These are phyloP conservation scores for Zosterops borbonicus DNA, from an alignment of 2,113 vertebrate genomes.

Conservation along the genomic window DNA sequence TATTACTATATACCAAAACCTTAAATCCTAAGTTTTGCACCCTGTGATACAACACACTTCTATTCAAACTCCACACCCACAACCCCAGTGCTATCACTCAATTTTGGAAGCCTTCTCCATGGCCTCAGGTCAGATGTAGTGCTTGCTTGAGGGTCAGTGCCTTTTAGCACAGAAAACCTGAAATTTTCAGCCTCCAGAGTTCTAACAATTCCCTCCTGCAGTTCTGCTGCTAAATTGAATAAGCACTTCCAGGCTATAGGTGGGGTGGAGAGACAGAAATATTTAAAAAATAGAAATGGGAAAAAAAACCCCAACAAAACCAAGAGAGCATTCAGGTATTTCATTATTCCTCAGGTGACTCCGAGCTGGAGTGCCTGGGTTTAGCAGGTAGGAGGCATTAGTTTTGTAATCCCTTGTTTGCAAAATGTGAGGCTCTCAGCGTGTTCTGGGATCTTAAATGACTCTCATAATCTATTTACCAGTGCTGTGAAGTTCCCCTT, in stretches of 20 bases:
- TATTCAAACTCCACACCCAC: too few species aligned
- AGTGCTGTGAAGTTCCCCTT: conserved; percentile 48
- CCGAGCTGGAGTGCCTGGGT: not conserved
- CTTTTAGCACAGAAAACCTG: too few species aligned
- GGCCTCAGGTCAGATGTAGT: too few species aligned
- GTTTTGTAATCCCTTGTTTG: conserved; percentile 14
- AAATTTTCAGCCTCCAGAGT: too few species aligned
- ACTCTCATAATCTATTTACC: conserved; percentile 50
- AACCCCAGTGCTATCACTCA: too few species aligned
- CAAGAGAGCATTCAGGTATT: not conserved
- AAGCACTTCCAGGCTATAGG: not conserved
- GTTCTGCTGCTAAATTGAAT: not conserved
- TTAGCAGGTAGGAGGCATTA: not conserved
- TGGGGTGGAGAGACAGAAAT: not conserved
- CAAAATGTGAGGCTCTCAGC: not conserved
- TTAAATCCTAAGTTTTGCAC: too few species aligned
- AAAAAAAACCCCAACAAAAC: not conserved
- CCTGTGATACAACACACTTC: too few species aligned
- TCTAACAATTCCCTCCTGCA: not conserved
- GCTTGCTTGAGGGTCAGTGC: too few species aligned
- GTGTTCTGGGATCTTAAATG: conserved; percentile 2
- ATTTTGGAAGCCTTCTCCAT: too few species aligned
- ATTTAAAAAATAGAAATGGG: not conserved
- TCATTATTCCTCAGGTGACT: not conserved
- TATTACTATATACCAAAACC: too few species aligned